These are phyloP conservation scores for Palythoa grandiflora DNA, from an alignment of 92 coral and sea anemone species.

Conservation along the genomic window DNA sequence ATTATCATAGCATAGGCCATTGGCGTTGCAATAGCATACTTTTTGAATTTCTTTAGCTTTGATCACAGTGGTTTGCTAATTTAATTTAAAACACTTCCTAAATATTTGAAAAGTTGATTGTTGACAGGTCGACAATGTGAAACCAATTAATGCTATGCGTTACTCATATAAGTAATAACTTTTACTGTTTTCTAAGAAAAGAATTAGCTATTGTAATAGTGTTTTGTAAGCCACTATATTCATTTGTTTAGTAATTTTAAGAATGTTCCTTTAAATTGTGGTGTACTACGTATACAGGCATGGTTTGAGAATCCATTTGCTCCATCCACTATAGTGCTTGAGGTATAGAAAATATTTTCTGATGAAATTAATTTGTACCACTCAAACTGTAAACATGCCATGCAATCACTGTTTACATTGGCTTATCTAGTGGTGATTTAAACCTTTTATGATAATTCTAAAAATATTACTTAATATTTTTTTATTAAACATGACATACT, in stretches of 20 bases:
- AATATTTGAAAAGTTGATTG: not conserved
- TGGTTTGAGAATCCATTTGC: not conserved
- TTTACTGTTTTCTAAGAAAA: not conserved
- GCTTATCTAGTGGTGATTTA: not conserved
- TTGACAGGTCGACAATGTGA: not conserved
- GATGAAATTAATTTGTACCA: slow-evolving; percentile 12
- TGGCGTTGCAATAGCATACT: not conserved
- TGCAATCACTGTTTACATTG: not conserved
- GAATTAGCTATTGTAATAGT: not conserved
- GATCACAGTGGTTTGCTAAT: not conserved
- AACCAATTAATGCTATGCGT: not conserved
- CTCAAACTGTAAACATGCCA: slow-evolving; percentile 39
- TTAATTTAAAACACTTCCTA: not conserved
- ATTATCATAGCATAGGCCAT: not conserved
- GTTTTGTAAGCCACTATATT: not conserved
- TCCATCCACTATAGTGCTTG: not conserved
- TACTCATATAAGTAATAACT: not conserved
- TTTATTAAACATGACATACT: too few relatives aligned
- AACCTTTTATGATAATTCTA: not conserved
- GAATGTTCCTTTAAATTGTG: not conserved
- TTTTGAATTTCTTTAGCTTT: not conserved
- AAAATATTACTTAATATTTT: too few relatives aligned
- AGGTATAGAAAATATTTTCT: not conserved
- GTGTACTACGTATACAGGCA: not conserved
- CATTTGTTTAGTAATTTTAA: too few relatives aligned